Conservation (phyloP, 2,113 vertebrate species). For the Hemicordylus capensis region DNA sequence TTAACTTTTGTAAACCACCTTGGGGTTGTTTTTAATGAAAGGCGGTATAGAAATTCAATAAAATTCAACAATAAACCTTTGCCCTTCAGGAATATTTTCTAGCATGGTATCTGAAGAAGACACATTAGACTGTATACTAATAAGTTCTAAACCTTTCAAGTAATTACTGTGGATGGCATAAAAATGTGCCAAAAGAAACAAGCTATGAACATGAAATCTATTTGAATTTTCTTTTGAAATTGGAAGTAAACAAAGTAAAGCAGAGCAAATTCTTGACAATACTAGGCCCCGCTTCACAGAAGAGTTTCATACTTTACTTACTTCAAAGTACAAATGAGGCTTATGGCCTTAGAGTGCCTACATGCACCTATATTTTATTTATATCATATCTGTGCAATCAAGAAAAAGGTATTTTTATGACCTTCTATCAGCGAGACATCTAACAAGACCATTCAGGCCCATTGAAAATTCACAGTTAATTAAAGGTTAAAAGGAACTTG, state of each 20-base stretch:
- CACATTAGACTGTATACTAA: conserved; percentile 71
- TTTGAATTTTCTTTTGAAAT: conserved; percentile 73
- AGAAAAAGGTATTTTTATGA: conserved; percentile 62
- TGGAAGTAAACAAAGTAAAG: conserved; percentile 28
- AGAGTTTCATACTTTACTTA: conserved; percentile 51
- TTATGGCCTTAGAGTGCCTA: conserved; percentile 52
- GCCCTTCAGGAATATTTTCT: conserved; percentile 62
- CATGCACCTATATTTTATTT: conserved; percentile 68
- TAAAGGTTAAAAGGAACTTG: conserved; percentile 78
- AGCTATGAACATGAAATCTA: conserved; percentile 55
- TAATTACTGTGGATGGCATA: conserved; percentile 66
- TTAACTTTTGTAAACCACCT: too few species aligned
- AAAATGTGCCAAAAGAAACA: conserved; percentile 72
- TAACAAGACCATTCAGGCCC: conserved; percentile 57
- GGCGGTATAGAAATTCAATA: too few species aligned
- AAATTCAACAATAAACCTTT: too few species aligned
- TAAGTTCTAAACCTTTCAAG: conserved; percentile 64
- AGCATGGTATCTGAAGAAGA: conserved; percentile 59
- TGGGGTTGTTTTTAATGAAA: too few species aligned
- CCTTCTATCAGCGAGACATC: conserved; percentile 71
- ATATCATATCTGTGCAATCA: conserved; percentile 60
- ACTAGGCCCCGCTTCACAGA: conserved; percentile 34
- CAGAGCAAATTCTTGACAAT: conserved; percentile 47
- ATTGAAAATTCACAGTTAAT: conserved; percentile 77
- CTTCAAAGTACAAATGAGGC: conserved; percentile 60